A percentile compares a stretch with the other conserved stretches of the same genome.
These are phyloP conservation scores for Sylvicapra grimmia DNA, from an alignment of 2,113 vertebrate genomes.

Conservation along the genomic window DNA sequence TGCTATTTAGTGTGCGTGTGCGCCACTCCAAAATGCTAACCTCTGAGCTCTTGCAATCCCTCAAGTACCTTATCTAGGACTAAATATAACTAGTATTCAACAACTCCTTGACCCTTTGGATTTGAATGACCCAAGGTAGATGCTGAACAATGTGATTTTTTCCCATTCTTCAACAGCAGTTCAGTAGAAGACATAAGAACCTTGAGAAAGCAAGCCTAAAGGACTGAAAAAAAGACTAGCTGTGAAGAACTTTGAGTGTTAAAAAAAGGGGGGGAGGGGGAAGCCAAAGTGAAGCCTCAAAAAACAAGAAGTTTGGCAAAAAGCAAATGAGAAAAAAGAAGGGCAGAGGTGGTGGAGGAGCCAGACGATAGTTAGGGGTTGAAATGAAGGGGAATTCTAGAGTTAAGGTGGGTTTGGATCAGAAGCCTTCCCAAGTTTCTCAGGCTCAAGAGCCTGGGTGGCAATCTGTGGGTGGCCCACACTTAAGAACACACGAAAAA, in stretches of 20 bases:
- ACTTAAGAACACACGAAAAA: slow-evolving; percentile 37
- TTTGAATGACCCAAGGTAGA: slow-evolving; percentile 27
- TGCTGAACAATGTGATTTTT: slow-evolving; percentile 30
- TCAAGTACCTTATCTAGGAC: background rate
- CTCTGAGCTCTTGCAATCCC: background rate
- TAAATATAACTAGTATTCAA: background rate
- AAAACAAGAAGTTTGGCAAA: slow-evolving; percentile 46
- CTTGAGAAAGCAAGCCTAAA: slow-evolving; percentile 9
- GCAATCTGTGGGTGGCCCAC: slow-evolving; percentile 68
- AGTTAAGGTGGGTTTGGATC: slow-evolving; percentile 64
- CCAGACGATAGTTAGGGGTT: background rate
- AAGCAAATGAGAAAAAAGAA: background rate
- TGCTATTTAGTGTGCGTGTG: background rate
- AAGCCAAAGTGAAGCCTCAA: slow-evolving; percentile 25
- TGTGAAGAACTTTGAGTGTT: slow-evolving; percentile 7
- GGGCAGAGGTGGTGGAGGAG: background rate
- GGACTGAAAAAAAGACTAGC: background rate
- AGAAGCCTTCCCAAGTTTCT: slow-evolving; percentile 53
- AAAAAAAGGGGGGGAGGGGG: background rate
- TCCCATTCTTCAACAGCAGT: slow-evolving; percentile 41
- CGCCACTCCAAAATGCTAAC: background rate
- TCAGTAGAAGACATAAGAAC: slow-evolving; percentile 21
- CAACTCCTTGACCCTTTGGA: background rate
- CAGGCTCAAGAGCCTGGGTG: slow-evolving; percentile 59
- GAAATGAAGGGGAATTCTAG: slow-evolving; percentile 50